Base-by-base conservation (phyloP, 2,888 invertebrate genomes). In the Antitype chi region DNA sequence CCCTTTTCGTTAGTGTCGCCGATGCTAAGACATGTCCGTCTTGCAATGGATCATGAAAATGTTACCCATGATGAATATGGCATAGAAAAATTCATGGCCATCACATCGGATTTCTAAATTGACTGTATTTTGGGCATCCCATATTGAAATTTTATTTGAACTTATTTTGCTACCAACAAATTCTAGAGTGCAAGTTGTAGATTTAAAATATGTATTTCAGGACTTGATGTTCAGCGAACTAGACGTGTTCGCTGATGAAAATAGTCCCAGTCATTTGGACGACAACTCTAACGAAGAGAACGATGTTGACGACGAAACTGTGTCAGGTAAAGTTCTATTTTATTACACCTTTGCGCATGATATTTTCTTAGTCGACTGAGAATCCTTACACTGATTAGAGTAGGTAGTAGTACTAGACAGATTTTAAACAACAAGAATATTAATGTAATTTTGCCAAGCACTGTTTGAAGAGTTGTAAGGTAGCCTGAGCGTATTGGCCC, bases 271-370 rank as follows among this genome's bases (percentile, higher is more conserved):
- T 80, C 97, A 97, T 79, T 95, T 97, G n/a, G 98, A 97, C 85
- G 97, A 97, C 62, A 97, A 97, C 92, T 98, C 97, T 7, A 98
- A 97, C 88, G 98, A 98, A 91, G 99, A 99, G 92, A 99, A 98
- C 91, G 98, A 98, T 90, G 98, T 98, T 0, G 98, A 99, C 91
- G 98, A 98, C 86, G 98, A 98, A 94, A 98, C 98, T 6, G 98
- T 98, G 97, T 98, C 98, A 85, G 98, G 98, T 97, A 97, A 74
- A 4, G 2, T 49, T 49, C n/a, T 64, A 47, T 1, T 78, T 47
- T 52, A 71, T 53, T 25, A 9, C 25, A 62, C 15, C 6, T 62
- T 23, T 43, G 20, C 0, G 2, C 15, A 55, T 47, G 7, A 60
- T 67, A 55, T 70, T 66, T 53, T 53, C 43, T 32, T 43, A 55